Base-by-base conservation (phyloP, 2,113 vertebrate species). In the Corvus hawaiiensis region DNA sequence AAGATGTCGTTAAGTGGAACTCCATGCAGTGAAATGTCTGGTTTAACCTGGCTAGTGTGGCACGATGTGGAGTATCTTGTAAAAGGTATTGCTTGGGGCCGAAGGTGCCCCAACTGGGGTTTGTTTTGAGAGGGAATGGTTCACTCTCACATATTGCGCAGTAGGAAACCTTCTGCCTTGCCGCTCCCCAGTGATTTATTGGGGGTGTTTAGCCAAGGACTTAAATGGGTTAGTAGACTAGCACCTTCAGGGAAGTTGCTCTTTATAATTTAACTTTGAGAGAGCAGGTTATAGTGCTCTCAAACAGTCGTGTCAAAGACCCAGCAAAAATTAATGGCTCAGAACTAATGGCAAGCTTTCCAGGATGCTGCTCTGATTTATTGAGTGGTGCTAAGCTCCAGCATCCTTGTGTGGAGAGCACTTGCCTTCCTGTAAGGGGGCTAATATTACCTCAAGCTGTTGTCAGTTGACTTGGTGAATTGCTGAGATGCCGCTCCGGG, bases 391-490 rank as follows among this genome's bases (percentile, higher is more conserved):
- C 90, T 97, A 91, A 96, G 97, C 97, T 98, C 95, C 32, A 56
- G 95, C 95, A 97, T 98, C 88, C 30, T 81, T 97, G 96, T 96
- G 95, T 98, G 96, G 97, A 98, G 98, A 98, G 96, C 94, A 94
- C 97, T 98, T 97, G 96, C 97, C 95, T 97, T 97, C 87, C 54
- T 91, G 67, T 98, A 96, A 98, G 95, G 97, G 89, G 96, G 96
- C 96, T 98, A 97, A 98, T 98, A 98, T 97, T 97, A 93, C 98
- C 96, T 98, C 98, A 98, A 98, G 97, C 98, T 98, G 98, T 97
- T 97, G 97, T 98, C 96, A 96, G 97, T 96, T 98, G 98, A 97
- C 97, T 97, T 97, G 97, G 97, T 95, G 94, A 97, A 98, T 98
- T 96, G 98, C 97, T 97, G 96, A 97, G 97, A 97, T 96, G 94